Evolutionary conservation across 2,113 vertebrate species (phyloP).

Genomic region (Erythrocercus mccallii): DNA sequence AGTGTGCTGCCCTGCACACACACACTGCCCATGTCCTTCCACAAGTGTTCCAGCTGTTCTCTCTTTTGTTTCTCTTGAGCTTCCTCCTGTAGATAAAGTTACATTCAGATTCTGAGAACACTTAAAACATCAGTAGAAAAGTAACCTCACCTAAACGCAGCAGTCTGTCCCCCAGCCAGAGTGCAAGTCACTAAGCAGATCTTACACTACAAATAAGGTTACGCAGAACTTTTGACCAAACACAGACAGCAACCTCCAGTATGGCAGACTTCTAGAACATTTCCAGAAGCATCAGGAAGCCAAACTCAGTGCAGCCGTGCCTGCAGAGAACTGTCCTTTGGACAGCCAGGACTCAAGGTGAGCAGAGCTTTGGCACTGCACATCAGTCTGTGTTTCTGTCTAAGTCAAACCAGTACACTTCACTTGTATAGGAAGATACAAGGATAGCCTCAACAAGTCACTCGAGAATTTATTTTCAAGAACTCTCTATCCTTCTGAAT

Average conservation of each 20-base stretch:
- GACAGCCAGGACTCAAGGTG: not conserved
- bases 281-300: not conserved
- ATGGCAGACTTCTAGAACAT: not conserved
- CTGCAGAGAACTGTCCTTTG: not conserved
- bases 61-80: slow-evolving; percentile 81
- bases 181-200: not conserved
- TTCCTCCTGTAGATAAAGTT: slow-evolving; percentile 67
- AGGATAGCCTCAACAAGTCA: not conserved
- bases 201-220: not conserved
- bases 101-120: not conserved
- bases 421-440: not conserved
- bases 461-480: not conserved
- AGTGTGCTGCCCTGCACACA: slow-evolving; percentile 65
- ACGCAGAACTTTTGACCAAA: not conserved
- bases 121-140: not conserved
- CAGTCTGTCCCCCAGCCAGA: not conserved
- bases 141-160: not conserved
- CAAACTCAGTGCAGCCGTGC: not conserved
- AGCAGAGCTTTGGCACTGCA: not conserved
- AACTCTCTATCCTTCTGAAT: not conserved
- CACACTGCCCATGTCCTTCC: slow-evolving; percentile 84
- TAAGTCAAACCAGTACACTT: not conserved
- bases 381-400: not conserved
- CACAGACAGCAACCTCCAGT: not conserved
- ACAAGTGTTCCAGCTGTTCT: slow-evolving; percentile 85